Evolutionary conservation across 2,888 invertebrate genomes (phyloP), one percentile per base, ranked within the genome.

Genomic region (Drosophila vallismaia): DNA sequence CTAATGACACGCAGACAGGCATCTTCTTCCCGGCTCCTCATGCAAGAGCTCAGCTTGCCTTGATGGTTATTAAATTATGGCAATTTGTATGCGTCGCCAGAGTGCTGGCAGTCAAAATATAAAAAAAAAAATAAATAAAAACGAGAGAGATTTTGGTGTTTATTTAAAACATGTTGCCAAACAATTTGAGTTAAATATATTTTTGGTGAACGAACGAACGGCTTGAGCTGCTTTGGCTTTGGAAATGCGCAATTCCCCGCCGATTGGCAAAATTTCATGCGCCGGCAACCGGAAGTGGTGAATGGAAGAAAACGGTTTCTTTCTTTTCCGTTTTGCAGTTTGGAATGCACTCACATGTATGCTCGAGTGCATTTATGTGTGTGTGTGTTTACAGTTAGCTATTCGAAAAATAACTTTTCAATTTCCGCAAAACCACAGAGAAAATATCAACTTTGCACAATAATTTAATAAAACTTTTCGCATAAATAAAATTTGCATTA

Each of bases 401-500:
- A 82, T 79, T 79, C 79, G 83, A 86, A 86, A 88, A 86, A 88
- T 88, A 88, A 88, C 87, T 88, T 89, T 88, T 87, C 88, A 89
- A 88, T 88, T 88, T 88, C 88, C 89, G 84, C 82, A 81, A 82
- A 88, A 89, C 88, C 89, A 85, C 89, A 88, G 78, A 88, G 79
- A 88, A 88, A 87, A 86, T 86, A 88, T 83, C 86, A 88, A 88
- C 86, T 85, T 86, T 85, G 81, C 71, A 77, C 77, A 86, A 79
- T 88, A 89, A 88, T 89, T 84, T 89, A 89, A 89, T 88, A 89
- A 89, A 89, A 89, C 88, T 89, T 89, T 89, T 87, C 89, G 77
- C 88, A 89, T 89, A 89, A 89, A 89, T 89, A 88, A 89, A 89
- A 88, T 89, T 89, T 89, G 88, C 86, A 89, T 89, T 87, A 88